phyloP scores from a whole-genome alignment of 2,888 invertebrate genomes.

The Horisme vitalbata region DNA sequence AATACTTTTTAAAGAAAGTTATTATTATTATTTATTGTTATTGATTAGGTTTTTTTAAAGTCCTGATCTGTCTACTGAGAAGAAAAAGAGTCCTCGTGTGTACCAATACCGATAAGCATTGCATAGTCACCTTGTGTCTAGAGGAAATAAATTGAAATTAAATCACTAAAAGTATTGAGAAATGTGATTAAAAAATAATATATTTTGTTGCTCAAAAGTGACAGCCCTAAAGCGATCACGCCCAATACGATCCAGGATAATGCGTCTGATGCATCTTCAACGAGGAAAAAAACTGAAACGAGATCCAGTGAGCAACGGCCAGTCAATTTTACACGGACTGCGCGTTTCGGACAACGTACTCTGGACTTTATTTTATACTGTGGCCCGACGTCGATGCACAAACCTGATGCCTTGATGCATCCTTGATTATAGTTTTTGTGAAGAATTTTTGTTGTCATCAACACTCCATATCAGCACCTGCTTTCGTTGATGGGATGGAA shows the following conservation, averaged over 20 bases:
- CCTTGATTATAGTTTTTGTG: conserved; percentile 52
- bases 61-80: too few relatives aligned
- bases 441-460: conserved; percentile 36
- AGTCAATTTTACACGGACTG: conserved; percentile 68
- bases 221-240: conserved; percentile 40
- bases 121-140: too few relatives aligned
- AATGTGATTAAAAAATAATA: too few relatives aligned
- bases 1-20: too few relatives aligned
- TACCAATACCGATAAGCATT: too few relatives aligned
- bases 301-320: conserved; percentile 62
- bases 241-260: conserved; percentile 73
- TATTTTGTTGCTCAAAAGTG: not conserved
- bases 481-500: conserved; percentile 3
- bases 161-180: too few relatives aligned
- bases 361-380: conserved; percentile 7
- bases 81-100: too few relatives aligned
- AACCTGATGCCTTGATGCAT: conserved; percentile 57
- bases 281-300: conserved; percentile 68
- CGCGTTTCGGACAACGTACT: conserved; percentile 47
- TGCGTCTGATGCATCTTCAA: conserved; percentile 73
- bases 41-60: too few relatives aligned
- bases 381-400: conserved; percentile 34
- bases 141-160: too few relatives aligned
- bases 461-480: conserved; percentile 18
- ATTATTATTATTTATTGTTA: too few relatives aligned